Percentiles rank a stretch among this genome's conserved stretches.
Conservation (phyloP, 2,797 vertebrate genomes). For the Pogoniulus pusillus region DNA sequence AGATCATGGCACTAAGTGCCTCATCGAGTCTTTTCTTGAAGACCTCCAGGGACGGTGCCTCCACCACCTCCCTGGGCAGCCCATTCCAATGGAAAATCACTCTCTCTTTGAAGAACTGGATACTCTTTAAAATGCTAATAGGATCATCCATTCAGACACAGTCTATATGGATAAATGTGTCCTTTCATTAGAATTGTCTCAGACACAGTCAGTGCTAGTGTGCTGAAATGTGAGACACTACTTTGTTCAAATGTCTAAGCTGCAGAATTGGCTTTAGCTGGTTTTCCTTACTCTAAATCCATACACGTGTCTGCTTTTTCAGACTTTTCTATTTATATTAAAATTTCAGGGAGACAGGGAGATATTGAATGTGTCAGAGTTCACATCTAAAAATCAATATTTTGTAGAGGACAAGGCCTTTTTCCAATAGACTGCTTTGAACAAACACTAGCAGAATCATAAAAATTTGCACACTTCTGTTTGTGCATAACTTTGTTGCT, state of each 20-base stretch:
- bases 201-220: background rate
- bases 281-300: background rate
- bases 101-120: too few relatives aligned
- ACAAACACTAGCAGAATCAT: background rate
- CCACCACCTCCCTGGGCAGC: too few relatives aligned
- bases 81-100: too few relatives aligned
- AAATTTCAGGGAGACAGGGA: background rate
- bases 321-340: constrained; percentile 10
- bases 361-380: background rate
- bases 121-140: too few relatives aligned
- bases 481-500: background rate
- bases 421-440: background rate
- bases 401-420: background rate
- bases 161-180: background rate
- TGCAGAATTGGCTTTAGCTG: background rate
- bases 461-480: background rate
- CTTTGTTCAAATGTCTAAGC: background rate
- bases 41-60: too few relatives aligned
- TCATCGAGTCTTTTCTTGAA: too few relatives aligned
- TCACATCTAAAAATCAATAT: background rate
- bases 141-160: too few relatives aligned
- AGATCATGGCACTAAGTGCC: too few relatives aligned
- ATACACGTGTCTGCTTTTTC: background rate
- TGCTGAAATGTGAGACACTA: background rate
- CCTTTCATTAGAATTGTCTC: background rate